Percentiles rank a stretch among this genome's conserved stretches.
These are phyloP conservation scores for Rhizomys pruinosus DNA, from an alignment of 2,113 vertebrate species.

Conservation along the genomic window DNA sequence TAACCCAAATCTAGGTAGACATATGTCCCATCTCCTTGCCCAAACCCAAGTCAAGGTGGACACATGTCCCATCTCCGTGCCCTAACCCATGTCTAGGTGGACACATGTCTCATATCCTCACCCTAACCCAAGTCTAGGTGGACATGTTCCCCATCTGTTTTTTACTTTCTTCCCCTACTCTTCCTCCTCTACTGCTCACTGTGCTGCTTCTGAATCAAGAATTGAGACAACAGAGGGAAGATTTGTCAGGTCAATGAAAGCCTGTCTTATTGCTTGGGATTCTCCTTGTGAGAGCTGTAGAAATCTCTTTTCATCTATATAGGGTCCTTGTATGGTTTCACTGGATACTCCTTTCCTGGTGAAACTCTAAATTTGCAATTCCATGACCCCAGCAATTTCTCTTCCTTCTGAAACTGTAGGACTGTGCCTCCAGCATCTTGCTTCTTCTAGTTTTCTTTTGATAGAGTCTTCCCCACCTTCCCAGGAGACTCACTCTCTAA, in stretches of 20 bases:
- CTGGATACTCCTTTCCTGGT: not conserved
- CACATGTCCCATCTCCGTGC: too few relatives aligned
- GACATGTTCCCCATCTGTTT: not conserved
- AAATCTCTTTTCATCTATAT: not conserved
- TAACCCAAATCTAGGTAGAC: too few relatives aligned
- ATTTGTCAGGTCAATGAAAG: not conserved
- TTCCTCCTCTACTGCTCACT: not conserved
- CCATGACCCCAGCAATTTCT: not conserved
- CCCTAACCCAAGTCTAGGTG: not conserved
- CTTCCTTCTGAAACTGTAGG: not conserved
- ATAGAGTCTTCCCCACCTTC: not conserved
- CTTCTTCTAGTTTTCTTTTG: not conserved
- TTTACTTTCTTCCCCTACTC: not conserved
- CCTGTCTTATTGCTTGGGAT: not conserved
- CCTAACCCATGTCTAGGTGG: too few relatives aligned
- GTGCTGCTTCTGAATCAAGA: not conserved
- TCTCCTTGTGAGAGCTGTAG: not conserved
- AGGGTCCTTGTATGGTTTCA: not conserved
- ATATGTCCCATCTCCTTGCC: too few relatives aligned
- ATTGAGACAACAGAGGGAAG: not conserved
- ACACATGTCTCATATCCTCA: too few relatives aligned
- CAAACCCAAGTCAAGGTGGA: too few relatives aligned
- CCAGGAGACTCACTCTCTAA: not conserved
- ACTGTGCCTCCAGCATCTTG: not conserved
- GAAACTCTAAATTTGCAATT: not conserved